phyloP scores from a whole-genome alignment of 2,888 invertebrate genomes.

The Xylocampa areola region DNA sequence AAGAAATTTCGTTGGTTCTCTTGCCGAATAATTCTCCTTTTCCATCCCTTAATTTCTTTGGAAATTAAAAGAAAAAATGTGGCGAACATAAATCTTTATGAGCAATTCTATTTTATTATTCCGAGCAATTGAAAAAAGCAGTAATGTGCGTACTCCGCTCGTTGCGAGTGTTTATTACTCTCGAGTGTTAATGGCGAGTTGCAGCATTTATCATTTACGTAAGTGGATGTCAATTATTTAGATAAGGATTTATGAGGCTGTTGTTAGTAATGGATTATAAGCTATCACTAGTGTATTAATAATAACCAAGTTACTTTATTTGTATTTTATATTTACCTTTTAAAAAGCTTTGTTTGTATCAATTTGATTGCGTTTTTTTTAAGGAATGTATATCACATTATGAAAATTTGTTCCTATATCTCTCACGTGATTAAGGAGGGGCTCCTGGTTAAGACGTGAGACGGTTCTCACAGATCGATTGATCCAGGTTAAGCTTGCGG shows the following conservation, averaged over 20 bases:
- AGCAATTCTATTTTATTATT: constrained; percentile 48
- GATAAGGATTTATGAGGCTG: neutral
- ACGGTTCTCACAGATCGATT: too few relatives aligned
- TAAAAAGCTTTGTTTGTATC: too few relatives aligned
- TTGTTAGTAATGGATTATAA: neutral
- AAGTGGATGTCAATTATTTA: constrained; percentile 6
- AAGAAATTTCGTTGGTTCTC: constrained; percentile 20
- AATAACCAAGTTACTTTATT: neutral
- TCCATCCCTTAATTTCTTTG: constrained; percentile 38
- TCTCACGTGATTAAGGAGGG: too few relatives aligned
- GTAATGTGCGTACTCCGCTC: constrained; percentile 31
- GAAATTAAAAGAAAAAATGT: constrained; percentile 50
- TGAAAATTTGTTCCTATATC: too few relatives aligned
- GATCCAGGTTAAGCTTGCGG: too few relatives aligned
- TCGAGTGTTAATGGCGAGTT: constrained; percentile 37
- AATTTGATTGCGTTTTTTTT: too few relatives aligned
- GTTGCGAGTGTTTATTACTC: constrained; percentile 33
- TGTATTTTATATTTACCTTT: too few relatives aligned
- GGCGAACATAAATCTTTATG: constrained; percentile 50
- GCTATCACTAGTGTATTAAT: neutral
- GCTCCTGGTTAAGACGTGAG: too few relatives aligned
- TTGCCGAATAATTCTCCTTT: constrained; percentile 21
- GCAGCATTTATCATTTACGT: constrained; percentile 30
- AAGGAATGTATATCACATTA: too few relatives aligned
- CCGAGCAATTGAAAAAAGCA: constrained; percentile 41